These are phyloP conservation scores for Ridgeia piscesae DNA, from an alignment of 1,140 invertebrate species.

Conservation along the genomic window DNA sequence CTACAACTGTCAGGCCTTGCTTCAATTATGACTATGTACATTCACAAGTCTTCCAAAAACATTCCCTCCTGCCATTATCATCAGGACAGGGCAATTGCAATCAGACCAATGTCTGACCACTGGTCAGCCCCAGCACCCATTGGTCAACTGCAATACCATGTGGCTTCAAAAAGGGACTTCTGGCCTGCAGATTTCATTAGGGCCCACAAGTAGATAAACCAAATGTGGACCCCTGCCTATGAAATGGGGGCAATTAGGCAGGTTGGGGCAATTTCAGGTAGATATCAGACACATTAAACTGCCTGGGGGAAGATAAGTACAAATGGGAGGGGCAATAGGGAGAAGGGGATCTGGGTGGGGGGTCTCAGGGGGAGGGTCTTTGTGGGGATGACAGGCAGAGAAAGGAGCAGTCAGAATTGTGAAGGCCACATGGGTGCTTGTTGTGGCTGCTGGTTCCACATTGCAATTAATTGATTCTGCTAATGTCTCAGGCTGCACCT, in stretches of 20 bases:
- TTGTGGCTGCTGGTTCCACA: background rate
- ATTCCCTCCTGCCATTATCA: background rate
- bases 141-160: background rate
- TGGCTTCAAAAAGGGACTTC: background rate
- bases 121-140: background rate
- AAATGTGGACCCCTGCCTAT: slow-evolving; percentile 3
- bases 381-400: background rate
- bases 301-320: background rate
- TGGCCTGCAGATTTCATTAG: background rate
- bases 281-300: background rate
- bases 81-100: background rate
- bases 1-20: background rate
- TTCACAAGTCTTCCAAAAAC: background rate
- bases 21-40: background rate
- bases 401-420: background rate
- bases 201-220: background rate
- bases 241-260: background rate
- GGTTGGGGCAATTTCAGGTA: background rate
- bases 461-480: background rate
- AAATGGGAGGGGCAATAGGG: background rate
- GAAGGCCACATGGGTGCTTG: too few relatives aligned
- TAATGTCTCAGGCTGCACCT: background rate
- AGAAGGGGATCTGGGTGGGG: background rate
- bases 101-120: background rate
- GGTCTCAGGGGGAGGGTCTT: background rate